These are phyloP conservation scores for Sebastes paucispinis DNA, from an alignment of 2,797 vertebrate genomes.

Conservation along the genomic window DNA sequence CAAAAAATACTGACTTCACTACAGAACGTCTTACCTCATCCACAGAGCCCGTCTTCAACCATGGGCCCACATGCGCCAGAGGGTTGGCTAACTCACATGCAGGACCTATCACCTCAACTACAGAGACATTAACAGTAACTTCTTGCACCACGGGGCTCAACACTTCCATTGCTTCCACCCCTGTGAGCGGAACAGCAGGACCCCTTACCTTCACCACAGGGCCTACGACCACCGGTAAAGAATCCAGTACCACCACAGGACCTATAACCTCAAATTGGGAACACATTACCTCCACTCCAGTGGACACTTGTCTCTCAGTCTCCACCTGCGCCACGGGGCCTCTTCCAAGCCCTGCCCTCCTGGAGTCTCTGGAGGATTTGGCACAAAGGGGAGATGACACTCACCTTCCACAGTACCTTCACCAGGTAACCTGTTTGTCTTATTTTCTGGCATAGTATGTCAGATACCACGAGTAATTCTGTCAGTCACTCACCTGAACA, in stretches of 20 bases:
- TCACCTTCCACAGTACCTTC: slow-evolving; percentile 89
- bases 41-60: slow-evolving; percentile 7
- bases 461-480: not conserved
- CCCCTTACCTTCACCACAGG: not conserved
- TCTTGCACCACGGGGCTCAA: slow-evolving; percentile 11
- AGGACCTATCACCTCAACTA: not conserved
- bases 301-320: slow-evolving; percentile 21
- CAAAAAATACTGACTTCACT: slow-evolving; percentile 15
- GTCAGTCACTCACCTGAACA: not conserved
- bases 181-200: slow-evolving; percentile 14
- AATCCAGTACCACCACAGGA: slow-evolving; percentile 30
- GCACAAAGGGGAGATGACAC: slow-evolving; percentile 75
- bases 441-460: not conserved
- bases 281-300: slow-evolving; percentile 38
- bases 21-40: slow-evolving; percentile 52
- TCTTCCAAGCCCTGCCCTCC: slow-evolving; percentile 24
- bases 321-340: slow-evolving; percentile 33
- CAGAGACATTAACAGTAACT: slow-evolving; percentile 16
- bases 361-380: slow-evolving; percentile 66
- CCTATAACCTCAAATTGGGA: slow-evolving; percentile 26
- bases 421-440: slow-evolving; percentile 84
- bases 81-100: not conserved
- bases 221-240: not conserved
- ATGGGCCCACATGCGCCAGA: not conserved
- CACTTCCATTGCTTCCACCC: slow-evolving; percentile 12